Conservation (phyloP, 2,113 vertebrate species). For the Saccopteryx leptura region DNA sequence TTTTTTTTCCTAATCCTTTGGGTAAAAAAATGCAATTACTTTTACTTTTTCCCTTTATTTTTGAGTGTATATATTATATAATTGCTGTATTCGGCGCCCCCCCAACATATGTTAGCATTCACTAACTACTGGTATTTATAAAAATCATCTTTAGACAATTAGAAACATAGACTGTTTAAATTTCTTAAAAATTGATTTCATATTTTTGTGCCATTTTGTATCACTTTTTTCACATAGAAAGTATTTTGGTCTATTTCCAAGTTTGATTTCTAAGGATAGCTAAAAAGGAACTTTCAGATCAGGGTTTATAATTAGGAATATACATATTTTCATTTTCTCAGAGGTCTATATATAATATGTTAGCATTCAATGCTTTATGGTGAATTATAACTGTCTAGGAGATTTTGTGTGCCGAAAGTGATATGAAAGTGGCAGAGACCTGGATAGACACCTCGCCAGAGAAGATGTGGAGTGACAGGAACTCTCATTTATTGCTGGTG, state of each 20-base stretch:
- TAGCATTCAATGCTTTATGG: constrained; percentile 30
- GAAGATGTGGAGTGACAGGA: not conserved
- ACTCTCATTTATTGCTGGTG: too few species aligned
- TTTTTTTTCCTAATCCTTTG: not conserved
- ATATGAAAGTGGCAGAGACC: constrained; percentile 64
- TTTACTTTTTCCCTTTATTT: not conserved
- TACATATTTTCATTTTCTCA: constrained; percentile 61
- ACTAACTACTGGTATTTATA: not conserved
- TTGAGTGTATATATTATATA: not conserved
- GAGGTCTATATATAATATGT: constrained; percentile 68
- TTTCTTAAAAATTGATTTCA: not conserved
- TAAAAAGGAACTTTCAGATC: constrained; percentile 14
- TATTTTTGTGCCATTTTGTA: not conserved
- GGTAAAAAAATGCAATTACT: not conserved
- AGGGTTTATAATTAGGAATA: constrained; percentile 37
- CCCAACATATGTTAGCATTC: not conserved
- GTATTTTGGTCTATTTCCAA: not conserved
- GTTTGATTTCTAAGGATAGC: not conserved
- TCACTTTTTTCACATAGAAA: not conserved
- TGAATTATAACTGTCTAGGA: constrained; percentile 72
- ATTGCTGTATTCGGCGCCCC: not conserved
- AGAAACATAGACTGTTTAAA: not conserved
- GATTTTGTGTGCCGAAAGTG: constrained; percentile 71
- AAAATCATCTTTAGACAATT: not conserved
- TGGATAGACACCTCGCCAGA: not conserved